These are phyloP conservation scores for Adineta ricciae DNA, from an alignment of 2,888 invertebrate species.

Conservation along the genomic window DNA sequence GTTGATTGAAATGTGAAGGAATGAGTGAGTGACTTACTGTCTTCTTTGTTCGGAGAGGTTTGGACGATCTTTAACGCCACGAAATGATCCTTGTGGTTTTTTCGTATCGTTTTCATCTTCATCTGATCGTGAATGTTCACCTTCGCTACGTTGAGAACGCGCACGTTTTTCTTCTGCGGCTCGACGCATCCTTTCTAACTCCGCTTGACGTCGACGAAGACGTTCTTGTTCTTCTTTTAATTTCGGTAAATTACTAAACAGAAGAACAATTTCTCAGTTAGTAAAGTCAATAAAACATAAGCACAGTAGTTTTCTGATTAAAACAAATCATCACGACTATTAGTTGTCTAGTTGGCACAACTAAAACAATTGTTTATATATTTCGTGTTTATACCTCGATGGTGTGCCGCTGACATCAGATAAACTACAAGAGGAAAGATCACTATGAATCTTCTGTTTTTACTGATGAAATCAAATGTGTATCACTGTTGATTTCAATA, in stretches of 20 bases:
- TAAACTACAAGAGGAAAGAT: neutral
- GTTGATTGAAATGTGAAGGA: neutral
- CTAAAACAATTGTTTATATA: neutral
- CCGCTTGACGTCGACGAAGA: slow-evolving; percentile 1
- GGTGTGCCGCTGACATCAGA: neutral
- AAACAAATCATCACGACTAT: neutral
- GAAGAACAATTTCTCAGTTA: too few species aligned
- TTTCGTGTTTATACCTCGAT: neutral
- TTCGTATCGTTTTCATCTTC: neutral
- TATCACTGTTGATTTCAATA: neutral
- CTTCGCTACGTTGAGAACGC: neutral
- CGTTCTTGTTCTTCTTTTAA: slow-evolving; percentile 3
- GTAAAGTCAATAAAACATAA: too few species aligned
- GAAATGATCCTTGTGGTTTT: neutral
- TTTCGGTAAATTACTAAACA: neutral
- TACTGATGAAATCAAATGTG: neutral
- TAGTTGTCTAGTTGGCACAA: neutral
- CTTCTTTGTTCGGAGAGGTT: neutral
- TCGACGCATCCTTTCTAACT: neutral
- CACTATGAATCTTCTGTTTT: neutral
- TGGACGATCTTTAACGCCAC: neutral
- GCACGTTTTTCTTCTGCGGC: neutral
- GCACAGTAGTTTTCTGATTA: neutral
- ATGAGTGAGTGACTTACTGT: neutral
- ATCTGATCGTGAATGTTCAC: neutral